These are phyloP conservation scores for Agapostemon virescens DNA, from an alignment of 2,888 invertebrate genomes.

Conservation along the genomic window DNA sequence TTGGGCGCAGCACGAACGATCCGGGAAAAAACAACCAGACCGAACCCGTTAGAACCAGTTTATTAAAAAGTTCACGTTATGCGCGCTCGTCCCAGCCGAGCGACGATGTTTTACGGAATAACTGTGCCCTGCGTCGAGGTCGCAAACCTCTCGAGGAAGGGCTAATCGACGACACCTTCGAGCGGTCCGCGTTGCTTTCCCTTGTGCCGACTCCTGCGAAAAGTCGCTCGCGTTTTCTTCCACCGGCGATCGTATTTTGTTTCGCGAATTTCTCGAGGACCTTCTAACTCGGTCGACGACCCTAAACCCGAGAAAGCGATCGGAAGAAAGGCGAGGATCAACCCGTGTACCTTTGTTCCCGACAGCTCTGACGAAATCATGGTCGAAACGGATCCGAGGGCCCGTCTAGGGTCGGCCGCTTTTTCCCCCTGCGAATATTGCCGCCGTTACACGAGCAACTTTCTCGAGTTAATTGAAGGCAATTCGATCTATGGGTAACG, in stretches of 20 bases:
- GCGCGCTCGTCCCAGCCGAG: background rate
- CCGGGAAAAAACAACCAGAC: background rate
- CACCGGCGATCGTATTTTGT: background rate
- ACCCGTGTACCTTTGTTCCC: background rate
- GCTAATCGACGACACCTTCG: background rate
- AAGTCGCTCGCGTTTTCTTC: background rate
- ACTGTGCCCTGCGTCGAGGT: no score
- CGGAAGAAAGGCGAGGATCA: background rate
- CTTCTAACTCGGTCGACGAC: background rate
- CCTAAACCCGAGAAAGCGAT: constrained; percentile 12
- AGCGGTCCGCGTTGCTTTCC: background rate
- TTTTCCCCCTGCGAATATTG: constrained; percentile 15
- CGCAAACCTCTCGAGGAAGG: background rate
- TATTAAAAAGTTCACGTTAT: no score
- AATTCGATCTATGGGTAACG: constrained; percentile 51
- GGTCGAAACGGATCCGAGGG: constrained; percentile 2
- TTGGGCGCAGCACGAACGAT: background rate
- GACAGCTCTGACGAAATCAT: constrained; percentile 23
- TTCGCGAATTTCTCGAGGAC: background rate
- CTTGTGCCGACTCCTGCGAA: no score
- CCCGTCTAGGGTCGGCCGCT: background rate
- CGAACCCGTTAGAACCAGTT: background rate
- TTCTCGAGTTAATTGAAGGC: constrained; percentile 60
- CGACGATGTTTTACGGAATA: no score
- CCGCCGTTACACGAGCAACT: constrained; percentile 59